A percentile compares a stretch with the other conserved stretches of the same genome.
These are phyloP conservation scores for Xiphorhynchus erythropygius DNA, from an alignment of 2,797 vertebrate genomes.

Conservation along the genomic window DNA sequence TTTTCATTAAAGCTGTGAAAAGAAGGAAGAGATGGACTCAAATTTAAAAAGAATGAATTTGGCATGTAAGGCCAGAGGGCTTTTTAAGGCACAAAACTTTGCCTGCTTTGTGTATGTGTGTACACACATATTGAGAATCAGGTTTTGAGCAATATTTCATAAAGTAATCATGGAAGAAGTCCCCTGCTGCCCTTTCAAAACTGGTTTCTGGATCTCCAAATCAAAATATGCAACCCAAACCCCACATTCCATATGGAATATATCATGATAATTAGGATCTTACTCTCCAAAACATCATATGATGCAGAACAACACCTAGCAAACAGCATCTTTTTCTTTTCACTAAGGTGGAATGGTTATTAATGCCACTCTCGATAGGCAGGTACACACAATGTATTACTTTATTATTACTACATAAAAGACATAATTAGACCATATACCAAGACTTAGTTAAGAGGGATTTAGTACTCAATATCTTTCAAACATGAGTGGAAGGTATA, in stretches of 20 bases:
- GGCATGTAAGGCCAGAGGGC: not conserved
- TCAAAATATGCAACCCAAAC: slow-evolving; percentile 26
- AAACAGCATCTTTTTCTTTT: not conserved
- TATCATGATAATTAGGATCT: slow-evolving; percentile 50
- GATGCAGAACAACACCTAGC: not conserved
- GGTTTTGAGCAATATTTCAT: slow-evolving; percentile 54
- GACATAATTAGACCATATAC: not conserved
- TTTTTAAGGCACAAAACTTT: slow-evolving; percentile 47
- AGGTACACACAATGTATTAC: not conserved
- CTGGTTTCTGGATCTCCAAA: slow-evolving; percentile 41
- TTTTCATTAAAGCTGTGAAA: slow-evolving; percentile 55
- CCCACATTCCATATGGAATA: not conserved
- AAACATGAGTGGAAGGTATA: not conserved
- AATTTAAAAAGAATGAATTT: slow-evolving; percentile 1
- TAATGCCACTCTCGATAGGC: not conserved
- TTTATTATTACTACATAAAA: not conserved
- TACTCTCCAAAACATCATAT: not conserved
- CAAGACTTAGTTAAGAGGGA: not conserved
- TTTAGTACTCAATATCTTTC: not conserved
- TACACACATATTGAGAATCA: not conserved
- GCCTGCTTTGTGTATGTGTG: not conserved
- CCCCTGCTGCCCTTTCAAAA: not conserved
- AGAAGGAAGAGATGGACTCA: slow-evolving; percentile 36
- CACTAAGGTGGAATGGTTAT: not conserved
- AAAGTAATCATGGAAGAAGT: slow-evolving; percentile 55